Evolutionary conservation across 2,888 invertebrate genomes (phyloP), one percentile per base, ranked within the genome.

Genomic region (Deroplatys truncata): DNA sequence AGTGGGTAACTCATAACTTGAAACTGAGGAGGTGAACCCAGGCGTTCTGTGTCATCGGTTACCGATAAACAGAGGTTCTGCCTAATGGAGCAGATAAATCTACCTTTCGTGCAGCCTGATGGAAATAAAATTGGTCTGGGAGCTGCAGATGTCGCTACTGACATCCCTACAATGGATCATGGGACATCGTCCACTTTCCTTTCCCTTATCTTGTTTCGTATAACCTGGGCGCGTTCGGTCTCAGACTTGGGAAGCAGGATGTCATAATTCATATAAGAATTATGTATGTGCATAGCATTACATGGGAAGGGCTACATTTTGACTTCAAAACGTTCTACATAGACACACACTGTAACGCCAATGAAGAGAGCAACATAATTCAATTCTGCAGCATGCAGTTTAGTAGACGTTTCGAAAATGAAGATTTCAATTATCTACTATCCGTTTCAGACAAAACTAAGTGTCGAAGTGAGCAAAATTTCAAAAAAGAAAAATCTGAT

Each of bases 31-130:
- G 56, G 5, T 56, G 56, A 72, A 72, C 20, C 56, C 20, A 72
- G 49, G 7, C 16, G 20, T 25, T 72, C 56, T 56, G 82, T 43
- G 56, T 85, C 88, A 90, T 90, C 90, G 90, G 90, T 90, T 88
- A 88, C 90, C 90, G 90, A 90, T 90, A 90, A 83, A 88, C 90
- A 90, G 88, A 86, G 84, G 82, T 88, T 35, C 83, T 28, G 82
- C 82, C 90, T 90, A 90, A 90, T 90, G 90, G 90, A 88, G 85
- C 88, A 88, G 88, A 90, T 90, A 90, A 90, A 90, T 90, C 90
- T 90, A 86, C 88, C 90, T 90, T 90, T 88, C 90, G 87, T 87
- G 83, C 31, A 82, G 82, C 87, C 83, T 87, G 87, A 87, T 87
- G 87, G 87, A 87, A 87, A 87, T 87, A 87, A 87, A 83, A 87